Conservation (phyloP, 2,888 invertebrate species). For the Papilio elwesi region DNA sequence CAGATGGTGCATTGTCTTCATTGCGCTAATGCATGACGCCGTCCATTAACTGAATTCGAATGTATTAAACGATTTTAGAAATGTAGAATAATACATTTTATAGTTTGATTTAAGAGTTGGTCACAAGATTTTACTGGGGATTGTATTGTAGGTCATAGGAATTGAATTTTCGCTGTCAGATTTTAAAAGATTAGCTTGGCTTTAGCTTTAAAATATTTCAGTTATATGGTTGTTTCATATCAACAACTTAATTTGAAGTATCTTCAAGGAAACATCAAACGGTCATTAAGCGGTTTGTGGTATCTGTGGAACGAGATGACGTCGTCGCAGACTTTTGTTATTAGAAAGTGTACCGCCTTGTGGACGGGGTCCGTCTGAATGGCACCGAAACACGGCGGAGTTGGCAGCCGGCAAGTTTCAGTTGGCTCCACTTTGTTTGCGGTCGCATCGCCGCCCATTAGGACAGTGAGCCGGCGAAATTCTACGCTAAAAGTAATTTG, state of each 20-base stretch:
- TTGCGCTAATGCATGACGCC: neutral
- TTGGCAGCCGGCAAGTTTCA: conserved; percentile 69
- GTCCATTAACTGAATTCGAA: neutral
- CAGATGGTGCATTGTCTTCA: conserved; percentile 38
- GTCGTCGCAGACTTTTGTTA: conserved; percentile 25
- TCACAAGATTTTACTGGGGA: too few species aligned
- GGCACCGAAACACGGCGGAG: conserved; percentile 42
- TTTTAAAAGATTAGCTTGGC: neutral
- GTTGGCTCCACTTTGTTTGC: conserved; percentile 71
- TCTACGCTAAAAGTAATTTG: conserved; percentile 73
- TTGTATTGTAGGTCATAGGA: neutral
- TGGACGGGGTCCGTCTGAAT: conserved; percentile 46
- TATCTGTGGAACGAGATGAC: conserved; percentile 10
- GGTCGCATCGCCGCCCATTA: conserved; percentile 63
- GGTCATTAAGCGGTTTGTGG: conserved; percentile 15
- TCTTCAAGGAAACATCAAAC: conserved; percentile 29
- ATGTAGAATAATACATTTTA: too few species aligned
- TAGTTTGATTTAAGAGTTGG: too few species aligned
- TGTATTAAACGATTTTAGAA: neutral
- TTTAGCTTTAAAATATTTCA: neutral
- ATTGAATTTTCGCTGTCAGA: neutral
- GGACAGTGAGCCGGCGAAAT: conserved; percentile 70
- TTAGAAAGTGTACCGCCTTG: conserved; percentile 9
- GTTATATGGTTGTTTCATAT: neutral
- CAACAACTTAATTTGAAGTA: conserved; percentile 4